phyloP scores from a whole-genome alignment of 2,797 vertebrate genomes.

The Parotocinclus haroldoi region DNA sequence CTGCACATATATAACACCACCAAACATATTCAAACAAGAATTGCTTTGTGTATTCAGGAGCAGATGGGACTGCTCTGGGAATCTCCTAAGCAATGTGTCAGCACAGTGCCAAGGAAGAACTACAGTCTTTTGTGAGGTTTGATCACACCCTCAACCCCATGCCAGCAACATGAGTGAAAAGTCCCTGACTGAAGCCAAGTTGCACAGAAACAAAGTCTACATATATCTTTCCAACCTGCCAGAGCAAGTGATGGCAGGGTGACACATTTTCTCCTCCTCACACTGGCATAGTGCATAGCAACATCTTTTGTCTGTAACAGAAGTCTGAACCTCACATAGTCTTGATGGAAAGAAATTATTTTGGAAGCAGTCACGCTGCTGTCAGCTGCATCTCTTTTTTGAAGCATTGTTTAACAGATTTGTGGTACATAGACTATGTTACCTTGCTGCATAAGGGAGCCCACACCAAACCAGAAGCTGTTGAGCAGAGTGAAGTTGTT shows the following conservation, averaged over 20 bases:
- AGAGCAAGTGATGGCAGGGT: slow-evolving; percentile 69
- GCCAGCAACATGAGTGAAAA: slow-evolving; percentile 53
- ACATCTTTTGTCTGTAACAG: slow-evolving; percentile 69
- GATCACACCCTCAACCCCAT: slow-evolving; percentile 49
- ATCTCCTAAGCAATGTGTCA: slow-evolving; percentile 1
- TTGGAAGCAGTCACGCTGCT: slow-evolving; percentile 36
- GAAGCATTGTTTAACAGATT: slow-evolving; percentile 47
- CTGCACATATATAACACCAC: neutral
- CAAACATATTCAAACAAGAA: slow-evolving; percentile 20
- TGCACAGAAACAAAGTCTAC: slow-evolving; percentile 63
- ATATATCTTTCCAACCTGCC: slow-evolving; percentile 65
- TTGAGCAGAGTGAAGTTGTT: slow-evolving; percentile 98
- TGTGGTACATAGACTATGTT: neutral
- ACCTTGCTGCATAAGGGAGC: slow-evolving; percentile 97
- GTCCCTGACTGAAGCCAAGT: slow-evolving; percentile 53
- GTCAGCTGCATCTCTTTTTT: slow-evolving; percentile 25
- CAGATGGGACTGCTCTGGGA: slow-evolving; percentile 2
- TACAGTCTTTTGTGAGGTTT: slow-evolving; percentile 38
- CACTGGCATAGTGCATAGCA: slow-evolving; percentile 65
- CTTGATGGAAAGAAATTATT: slow-evolving; percentile 67
- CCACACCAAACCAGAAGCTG: slow-evolving; percentile 99
- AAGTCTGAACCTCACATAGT: slow-evolving; percentile 63
- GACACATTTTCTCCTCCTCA: slow-evolving; percentile 59
- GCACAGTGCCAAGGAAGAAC: slow-evolving; percentile 20
- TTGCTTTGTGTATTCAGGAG: neutral